These are phyloP conservation scores for Eupithecia exiguata DNA, from an alignment of 2,888 invertebrate species.

Conservation along the genomic window DNA sequence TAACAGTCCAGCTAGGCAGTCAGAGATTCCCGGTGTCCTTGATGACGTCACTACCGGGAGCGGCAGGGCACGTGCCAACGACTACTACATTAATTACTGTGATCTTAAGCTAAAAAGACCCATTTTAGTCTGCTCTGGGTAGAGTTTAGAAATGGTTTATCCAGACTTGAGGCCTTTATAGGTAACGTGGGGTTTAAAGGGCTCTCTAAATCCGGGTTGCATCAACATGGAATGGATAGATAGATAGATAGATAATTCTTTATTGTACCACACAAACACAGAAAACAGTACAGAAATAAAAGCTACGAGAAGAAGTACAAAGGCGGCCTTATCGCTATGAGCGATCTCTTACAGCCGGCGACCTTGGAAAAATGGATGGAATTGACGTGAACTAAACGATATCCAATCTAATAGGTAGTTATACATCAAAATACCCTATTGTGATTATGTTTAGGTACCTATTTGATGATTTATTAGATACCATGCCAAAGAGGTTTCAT, in stretches of 20 bases:
- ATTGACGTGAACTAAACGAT: neutral
- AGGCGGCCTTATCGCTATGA: too few species aligned
- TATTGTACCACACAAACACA: too few species aligned
- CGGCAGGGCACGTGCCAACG: neutral
- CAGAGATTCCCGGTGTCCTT: slow-evolving; percentile 17
- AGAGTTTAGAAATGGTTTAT: neutral
- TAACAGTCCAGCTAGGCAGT: neutral
- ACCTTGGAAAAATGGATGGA: too few species aligned
- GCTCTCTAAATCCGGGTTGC: neutral
- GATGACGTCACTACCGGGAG: slow-evolving; percentile 21
- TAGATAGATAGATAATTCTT: too few species aligned
- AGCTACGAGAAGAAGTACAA: too few species aligned
- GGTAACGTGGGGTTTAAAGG: neutral
- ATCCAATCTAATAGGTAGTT: neutral
- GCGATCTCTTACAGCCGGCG: too few species aligned
- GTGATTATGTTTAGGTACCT: too few species aligned
- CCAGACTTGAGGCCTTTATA: neutral
- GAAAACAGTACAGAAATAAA: too few species aligned
- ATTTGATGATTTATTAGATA: too few species aligned
- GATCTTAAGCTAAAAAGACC: neutral
- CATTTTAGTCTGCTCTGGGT: neutral
- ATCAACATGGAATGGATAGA: too few species aligned
- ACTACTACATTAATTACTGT: too few species aligned
- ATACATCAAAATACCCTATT: too few species aligned
- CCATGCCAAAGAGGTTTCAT: neutral